These are phyloP conservation scores for Meteorus colon DNA, from an alignment of 2,888 invertebrate genomes.

Conservation along the genomic window DNA sequence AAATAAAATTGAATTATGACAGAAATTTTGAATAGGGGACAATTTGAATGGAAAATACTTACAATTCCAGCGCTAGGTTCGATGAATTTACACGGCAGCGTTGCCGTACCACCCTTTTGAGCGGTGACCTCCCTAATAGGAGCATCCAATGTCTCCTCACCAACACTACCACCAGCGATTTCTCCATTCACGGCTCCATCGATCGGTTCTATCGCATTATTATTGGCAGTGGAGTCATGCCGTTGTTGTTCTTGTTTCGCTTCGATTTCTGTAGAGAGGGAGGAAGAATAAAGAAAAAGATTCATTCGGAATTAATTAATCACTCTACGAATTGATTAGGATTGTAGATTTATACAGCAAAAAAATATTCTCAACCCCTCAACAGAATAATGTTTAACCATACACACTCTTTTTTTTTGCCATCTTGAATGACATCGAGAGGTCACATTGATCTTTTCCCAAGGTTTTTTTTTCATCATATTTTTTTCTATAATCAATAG, in stretches of 20 bases:
- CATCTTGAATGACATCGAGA: too few species aligned
- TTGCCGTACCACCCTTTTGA: conserved; percentile 74
- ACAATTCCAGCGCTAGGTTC: conserved; percentile 73
- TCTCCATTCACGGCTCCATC: conserved; percentile 45
- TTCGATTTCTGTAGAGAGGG: not conserved
- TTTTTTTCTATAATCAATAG: too few species aligned
- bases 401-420: too few species aligned
- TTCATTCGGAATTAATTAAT: not conserved
- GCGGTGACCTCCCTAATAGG: conserved; percentile 72
- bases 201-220: conserved; percentile 55
- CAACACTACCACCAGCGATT: conserved; percentile 43
- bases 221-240: conserved; percentile 59
- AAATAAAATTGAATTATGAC: not conserved
- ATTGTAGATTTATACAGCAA: not conserved
- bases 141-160: conserved; percentile 54
- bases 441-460: too few species aligned
- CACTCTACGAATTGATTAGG: not conserved
- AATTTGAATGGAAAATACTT: conserved; percentile 59
- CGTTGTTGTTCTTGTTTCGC: conserved; percentile 60
- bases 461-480: too few species aligned
- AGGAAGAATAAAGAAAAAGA: not conserved
- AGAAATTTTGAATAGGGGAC: not conserved
- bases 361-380: too few species aligned
- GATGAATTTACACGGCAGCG: conserved; percentile 74
- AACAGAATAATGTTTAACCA: too few species aligned